Base-by-base conservation (phyloP, 37 sponge, comb jelly and placozoan genomes). In the Chondrosia reniformis region DNA sequence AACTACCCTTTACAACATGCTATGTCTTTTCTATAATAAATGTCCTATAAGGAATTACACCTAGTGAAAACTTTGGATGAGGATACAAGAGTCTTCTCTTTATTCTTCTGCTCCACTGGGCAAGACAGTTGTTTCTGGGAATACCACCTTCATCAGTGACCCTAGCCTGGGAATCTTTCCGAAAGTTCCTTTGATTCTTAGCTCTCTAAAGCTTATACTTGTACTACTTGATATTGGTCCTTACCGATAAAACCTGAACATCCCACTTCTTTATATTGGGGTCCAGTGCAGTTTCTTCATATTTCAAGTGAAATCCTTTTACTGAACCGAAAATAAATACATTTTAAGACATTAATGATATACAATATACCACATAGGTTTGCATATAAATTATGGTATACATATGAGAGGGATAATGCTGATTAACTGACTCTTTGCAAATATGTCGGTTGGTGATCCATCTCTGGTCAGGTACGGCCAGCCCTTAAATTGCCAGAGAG, bases 401-500 rank as follows among this genome's bases (percentile, higher is more conserved):
- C 61, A 59, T 19, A 30, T 13, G 28, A 19, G 52, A 19, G 10
- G 52, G 52, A 15, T n/a, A n/a, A n/a, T n/a, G n/a, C n/a, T n/a
- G n/a, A n/a, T n/a, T 3, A 34, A 63, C 91, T 76, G 13, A 93
- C 96, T 88, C 81, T 86, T 98, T 3, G 91, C 83, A 80, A 98
- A 98, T 34, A 98, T 95, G 28, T 98, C 85, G 10, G 93, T 96
- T 28, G 99, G 99, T 33, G 96, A 95, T 32, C 94, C 92, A 36
- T 92, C 99, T 7, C 76, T 43, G 36, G 78, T 59, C 22, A 95
- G 77, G 0, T 91, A 84, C 3, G 99, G 99, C 99, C 99, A 98
- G 9, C 99, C 99, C 72, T 98, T 98, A 86, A 98, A 98, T 81
- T 98, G 99, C 99, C 99, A 98, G n/a, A 77, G 67, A 0, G 91